Percentiles rank a stretch among this genome's conserved stretches.
These are phyloP conservation scores for Ceriagrion tenellum DNA, from an alignment of 2,888 invertebrate genomes.

Conservation along the genomic window DNA sequence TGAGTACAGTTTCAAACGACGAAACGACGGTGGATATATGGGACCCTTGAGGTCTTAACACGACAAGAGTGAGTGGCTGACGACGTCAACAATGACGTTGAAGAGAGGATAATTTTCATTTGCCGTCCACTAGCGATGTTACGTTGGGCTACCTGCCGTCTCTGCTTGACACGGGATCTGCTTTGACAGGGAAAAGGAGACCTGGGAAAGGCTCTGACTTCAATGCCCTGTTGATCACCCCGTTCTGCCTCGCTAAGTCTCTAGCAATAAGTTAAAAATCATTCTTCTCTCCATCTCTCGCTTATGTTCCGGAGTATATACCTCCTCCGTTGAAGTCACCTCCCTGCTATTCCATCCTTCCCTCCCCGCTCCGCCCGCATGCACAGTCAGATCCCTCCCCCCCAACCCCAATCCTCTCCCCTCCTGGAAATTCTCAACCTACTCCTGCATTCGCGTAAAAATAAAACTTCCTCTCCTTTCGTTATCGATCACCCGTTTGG, in stretches of 20 bases:
- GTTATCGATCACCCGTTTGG: neutral
- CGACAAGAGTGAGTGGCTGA: neutral
- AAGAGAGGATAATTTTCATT: neutral
- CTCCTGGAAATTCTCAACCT: neutral
- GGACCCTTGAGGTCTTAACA: neutral
- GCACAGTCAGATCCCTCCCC: neutral
- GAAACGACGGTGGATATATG: too few species aligned
- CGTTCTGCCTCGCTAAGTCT: neutral
- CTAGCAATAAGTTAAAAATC: neutral
- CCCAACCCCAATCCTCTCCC: neutral
- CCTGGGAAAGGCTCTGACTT: neutral
- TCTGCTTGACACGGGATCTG: neutral
- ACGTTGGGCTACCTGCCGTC: neutral
- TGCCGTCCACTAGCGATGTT: neutral
- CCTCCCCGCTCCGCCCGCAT: neutral
- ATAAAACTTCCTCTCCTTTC: neutral
- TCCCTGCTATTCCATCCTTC: neutral
- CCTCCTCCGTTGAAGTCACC: neutral
- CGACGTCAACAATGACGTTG: neutral
- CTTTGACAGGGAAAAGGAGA: neutral
- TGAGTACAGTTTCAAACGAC: too few species aligned
- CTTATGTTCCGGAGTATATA: neutral
- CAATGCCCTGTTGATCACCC: constrained; percentile 26
- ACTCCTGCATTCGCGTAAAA: neutral
- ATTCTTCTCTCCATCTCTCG: neutral